phyloP scores from a whole-genome alignment of 1,140 invertebrate genomes.

The Drosophila pruinosa region DNA sequence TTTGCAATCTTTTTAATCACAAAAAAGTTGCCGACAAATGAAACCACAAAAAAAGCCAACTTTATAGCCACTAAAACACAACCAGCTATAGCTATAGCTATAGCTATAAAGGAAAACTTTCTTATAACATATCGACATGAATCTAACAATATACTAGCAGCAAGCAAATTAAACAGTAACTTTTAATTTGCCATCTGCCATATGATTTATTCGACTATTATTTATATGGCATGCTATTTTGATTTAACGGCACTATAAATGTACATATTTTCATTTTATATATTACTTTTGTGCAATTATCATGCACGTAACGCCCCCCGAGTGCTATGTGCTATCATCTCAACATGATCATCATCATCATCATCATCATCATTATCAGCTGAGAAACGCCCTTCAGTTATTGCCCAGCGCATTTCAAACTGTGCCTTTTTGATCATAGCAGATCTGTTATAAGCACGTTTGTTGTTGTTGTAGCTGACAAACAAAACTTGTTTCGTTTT shows the following conservation, averaged over 20 bases:
- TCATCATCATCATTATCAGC: too few relatives aligned
- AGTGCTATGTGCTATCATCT: not conserved
- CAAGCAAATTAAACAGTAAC: too few relatives aligned
- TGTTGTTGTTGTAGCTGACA: not conserved
- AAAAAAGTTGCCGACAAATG: too few relatives aligned
- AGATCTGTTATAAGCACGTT: too few relatives aligned
- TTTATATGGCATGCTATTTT: not conserved
- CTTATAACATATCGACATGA: too few relatives aligned
- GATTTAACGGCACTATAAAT: not conserved
- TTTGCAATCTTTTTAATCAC: too few relatives aligned
- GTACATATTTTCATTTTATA: not conserved
- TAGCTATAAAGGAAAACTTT: too few relatives aligned
- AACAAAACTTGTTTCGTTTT: conserved; percentile 64
- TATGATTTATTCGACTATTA: not conserved
- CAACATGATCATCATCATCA: too few relatives aligned
- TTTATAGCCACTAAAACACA: too few relatives aligned
- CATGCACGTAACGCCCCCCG: not conserved
- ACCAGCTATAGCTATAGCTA: too few relatives aligned
- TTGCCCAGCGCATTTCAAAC: not conserved
- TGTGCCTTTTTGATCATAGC: not conserved
- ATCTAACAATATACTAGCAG: too few relatives aligned
- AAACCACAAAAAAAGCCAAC: too few relatives aligned
- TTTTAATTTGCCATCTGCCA: not conserved
- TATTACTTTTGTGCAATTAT: not conserved
- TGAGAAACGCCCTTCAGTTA: not conserved